Base-by-base conservation (phyloP, 1,140 invertebrate species). In the Choristoneura fumiferana region DNA sequence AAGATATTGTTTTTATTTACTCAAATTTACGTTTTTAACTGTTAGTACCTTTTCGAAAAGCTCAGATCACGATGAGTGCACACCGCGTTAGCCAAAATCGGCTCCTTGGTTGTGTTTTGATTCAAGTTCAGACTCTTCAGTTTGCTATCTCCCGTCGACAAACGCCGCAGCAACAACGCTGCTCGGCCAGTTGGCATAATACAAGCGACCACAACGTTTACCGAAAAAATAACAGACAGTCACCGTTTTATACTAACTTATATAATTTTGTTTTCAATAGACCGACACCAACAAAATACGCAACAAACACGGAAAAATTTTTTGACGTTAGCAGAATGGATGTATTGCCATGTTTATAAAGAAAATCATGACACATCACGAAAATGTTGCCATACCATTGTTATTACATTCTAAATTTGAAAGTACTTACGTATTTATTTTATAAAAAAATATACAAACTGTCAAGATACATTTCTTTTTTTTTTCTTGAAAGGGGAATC, bases 161-260 rank as follows among this genome's bases (percentile, higher is more conserved):
- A 75, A 54, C 86, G 73, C 68, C 86, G 63, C 62, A 89, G 73
- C 60, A 89, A 76, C 55, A 87, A 68, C 40, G 78, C 83, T 57
- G 83, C 78, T 54, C 86, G 83, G 43, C 81, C 80, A 73, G 63
- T 81, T 81, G 86, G 84, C 86, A 89, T 89, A 86, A 80, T 89
- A 58, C 54, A 81, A 60, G 54, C 35, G 54, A 54, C 34, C 33
- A 57, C 10, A 33, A 64, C 13, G 18, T 29, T 52, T 37, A 38
- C 22, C 18, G 22, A 43, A 38, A 22, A 49, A 49, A 49, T 17
- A 22, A 12, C 22, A 49, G 18, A 49, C n/a, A 49, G 22, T 12
- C 43, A 49, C 22, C 18, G 43, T 12, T 17, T 49, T 43, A 15
- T 49, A 13, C 6, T 29, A 29, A 18, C 43, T 49, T 49, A 49